Base-by-base conservation (phyloP, 2,888 invertebrate genomes). In the Eupithecia pulchellata region DNA sequence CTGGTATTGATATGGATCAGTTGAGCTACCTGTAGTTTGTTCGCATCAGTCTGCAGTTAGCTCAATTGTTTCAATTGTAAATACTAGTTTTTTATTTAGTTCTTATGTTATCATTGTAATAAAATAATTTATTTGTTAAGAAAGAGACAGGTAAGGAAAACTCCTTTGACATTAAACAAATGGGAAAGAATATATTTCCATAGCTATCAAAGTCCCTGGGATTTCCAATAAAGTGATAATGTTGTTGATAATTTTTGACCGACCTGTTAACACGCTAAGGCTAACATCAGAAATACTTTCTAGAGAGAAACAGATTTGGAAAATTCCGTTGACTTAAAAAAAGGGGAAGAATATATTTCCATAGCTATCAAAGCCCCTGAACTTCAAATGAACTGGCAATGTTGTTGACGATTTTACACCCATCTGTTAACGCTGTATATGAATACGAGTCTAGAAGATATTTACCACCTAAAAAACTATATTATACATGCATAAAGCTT, bases 201-300 rank as follows among this genome's bases (percentile, higher is more conserved):
- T 39, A 29, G 13, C 5, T 52, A 27, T 47, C n/a, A 61, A 42
- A 34, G 34, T 65, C 62, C 64, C 72, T 68, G 65, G 63, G 66
- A 80, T 64, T 67, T 69, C 60, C 64, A 61, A 36, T 36, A 62
- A 63, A 68, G 25, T 20, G n/a, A 60, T 68, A 72, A 72, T 68
- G 62, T 72, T 68, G 68, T 72, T 72, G 65, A 68, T 68, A 65
- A 68, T 62, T 58, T 30, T 27, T 72, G 47, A 68, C 65, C 61
- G 65, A 72, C 58, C 68, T 64, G 52, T 61, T 68, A 52, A 58
- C 65, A 60, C 42, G 17, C n/a, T n/a, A n/a, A n/a, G n/a, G n/a
- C n/a, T n/a, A n/a, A n/a, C n/a, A n/a, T n/a, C n/a, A n/a, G n/a
- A n/a, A n/a, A n/a, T n/a, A n/a, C n/a, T n/a, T n/a, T n/a, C n/a